Evolutionary conservation across 53 echinoderm and acorn worm genomes (phyloP), one percentile per base, ranked within the genome.

Genomic region (Pentamera pediparva): DNA sequence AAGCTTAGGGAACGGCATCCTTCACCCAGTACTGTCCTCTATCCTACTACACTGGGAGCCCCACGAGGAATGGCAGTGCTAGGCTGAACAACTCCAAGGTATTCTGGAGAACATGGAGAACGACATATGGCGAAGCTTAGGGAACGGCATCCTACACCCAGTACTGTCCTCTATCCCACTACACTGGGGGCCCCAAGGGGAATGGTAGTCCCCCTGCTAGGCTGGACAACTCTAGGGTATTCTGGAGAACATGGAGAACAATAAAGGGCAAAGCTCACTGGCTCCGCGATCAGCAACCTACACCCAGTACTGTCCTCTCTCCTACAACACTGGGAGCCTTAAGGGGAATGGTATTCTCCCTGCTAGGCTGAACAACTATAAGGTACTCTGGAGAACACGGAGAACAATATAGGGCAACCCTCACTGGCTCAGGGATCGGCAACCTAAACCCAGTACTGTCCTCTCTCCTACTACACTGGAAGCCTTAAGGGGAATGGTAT

Each of bases 301-400:
- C n/a, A n/a, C n/a, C 75, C 8, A 88, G 84, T 65, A 82, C 85
- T 56, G 85, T 30, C 38, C 89, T 57, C 31, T 86, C 88, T 7
- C 54, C 67, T 22, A 89, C 86, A 43, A 65, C 51, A 40, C 87
- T 39, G 3, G 93, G 93, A 49, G 85, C 67, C 3, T 79, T 78
- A 25, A 93, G 78, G 18, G 93, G 89, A 53, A 93, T 87, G 0
- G 93, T 89, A 76, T 86, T n/a, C n/a, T n/a, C n/a, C n/a, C n/a
- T 89, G 18, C 54, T 54, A 22, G 27, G 10, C 18, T 67, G 27
- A 24, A 28, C 25, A 20, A 17, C 4, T 13, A 30, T 15, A 67
- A 67, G 30, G 67, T 67, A 67, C 12, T 43, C 67, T 67, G 43
- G 20, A 20, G n/a, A 35, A 34, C 12, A 0, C 1, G 39, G 2